Evolutionary conservation across 2,888 invertebrate genomes (phyloP).

Genomic region (Ptycholaimellus sp.): DNA sequence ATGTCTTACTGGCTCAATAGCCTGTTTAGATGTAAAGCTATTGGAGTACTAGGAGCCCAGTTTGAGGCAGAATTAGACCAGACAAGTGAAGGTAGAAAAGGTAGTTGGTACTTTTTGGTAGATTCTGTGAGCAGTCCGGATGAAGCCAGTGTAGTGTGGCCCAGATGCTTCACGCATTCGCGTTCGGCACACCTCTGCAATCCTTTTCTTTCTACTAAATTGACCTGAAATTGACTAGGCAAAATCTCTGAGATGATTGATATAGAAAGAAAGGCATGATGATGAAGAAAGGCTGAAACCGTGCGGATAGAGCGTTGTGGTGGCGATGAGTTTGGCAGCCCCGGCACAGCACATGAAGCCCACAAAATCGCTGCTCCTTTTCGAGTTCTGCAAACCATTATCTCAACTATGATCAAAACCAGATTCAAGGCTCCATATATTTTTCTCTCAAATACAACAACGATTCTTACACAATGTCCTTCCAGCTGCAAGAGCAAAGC

Average conservation of each 20-base stretch:
- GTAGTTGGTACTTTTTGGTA: too few species aligned
- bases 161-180: slow-evolving; percentile 86
- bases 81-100: too few species aligned
- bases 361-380: slow-evolving; percentile 13
- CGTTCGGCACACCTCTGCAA: slow-evolving; percentile 75
- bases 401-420: slow-evolving; percentile 8
- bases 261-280: too few species aligned
- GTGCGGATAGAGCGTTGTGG: slow-evolving; percentile 73
- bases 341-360: slow-evolving; percentile 58
- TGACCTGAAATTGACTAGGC: background rate
- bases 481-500: too few species aligned
- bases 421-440: too few species aligned
- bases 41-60: too few species aligned
- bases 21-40: too few species aligned
- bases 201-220: background rate
- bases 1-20: too few species aligned
- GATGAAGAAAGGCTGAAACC: slow-evolving; percentile 44
- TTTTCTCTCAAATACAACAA: too few species aligned
- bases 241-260: too few species aligned
- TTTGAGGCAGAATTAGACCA: too few species aligned
- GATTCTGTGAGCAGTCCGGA: slow-evolving; percentile 70
- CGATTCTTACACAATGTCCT: too few species aligned
- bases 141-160: slow-evolving; percentile 66
- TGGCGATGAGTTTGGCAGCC: slow-evolving; percentile 78
- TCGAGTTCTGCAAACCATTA: slow-evolving; percentile 25